phyloP scores from a whole-genome alignment of 1,140 invertebrate genomes.

The Ostrea denselamellosa region DNA sequence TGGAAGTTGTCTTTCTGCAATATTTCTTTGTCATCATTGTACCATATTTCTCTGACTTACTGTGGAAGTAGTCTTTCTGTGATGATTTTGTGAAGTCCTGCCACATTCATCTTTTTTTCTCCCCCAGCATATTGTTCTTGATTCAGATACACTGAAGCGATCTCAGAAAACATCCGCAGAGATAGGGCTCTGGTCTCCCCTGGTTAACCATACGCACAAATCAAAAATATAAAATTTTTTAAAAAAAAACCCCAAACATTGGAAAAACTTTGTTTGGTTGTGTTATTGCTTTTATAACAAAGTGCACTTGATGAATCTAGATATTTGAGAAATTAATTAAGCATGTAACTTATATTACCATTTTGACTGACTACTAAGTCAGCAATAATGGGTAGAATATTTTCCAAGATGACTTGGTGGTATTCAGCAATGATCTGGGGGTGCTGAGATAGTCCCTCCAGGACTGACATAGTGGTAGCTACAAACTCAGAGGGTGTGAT shows the following conservation, averaged over 20 bases:
- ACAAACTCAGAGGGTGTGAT: constrained; percentile 74
- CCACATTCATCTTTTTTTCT: constrained; percentile 61
- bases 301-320: too few species aligned
- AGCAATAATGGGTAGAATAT: constrained; percentile 70
- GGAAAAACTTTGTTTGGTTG: too few species aligned
- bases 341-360: constrained; percentile 61
- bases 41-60: constrained; percentile 63
- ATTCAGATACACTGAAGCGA: constrained; percentile 73
- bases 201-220: constrained; percentile 40
- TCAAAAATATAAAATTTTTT: not conserved
- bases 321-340: too few species aligned
- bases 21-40: too few species aligned
- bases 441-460: constrained; percentile 76
- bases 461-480: constrained; percentile 70
- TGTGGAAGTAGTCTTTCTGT: constrained; percentile 73
- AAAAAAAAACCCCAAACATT: not conserved
- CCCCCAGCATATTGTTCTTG: constrained; percentile 67
- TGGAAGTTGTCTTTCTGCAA: too few species aligned
- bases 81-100: constrained; percentile 70
- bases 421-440: constrained; percentile 72
- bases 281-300: too few species aligned
- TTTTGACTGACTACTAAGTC: constrained; percentile 71
- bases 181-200: constrained; percentile 73
- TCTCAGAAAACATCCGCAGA: constrained; percentile 75
- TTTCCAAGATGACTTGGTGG: constrained; percentile 70